phyloP scores from a whole-genome alignment of 92 coral and sea anemone genomes.

The Bergia puertoricense region DNA sequence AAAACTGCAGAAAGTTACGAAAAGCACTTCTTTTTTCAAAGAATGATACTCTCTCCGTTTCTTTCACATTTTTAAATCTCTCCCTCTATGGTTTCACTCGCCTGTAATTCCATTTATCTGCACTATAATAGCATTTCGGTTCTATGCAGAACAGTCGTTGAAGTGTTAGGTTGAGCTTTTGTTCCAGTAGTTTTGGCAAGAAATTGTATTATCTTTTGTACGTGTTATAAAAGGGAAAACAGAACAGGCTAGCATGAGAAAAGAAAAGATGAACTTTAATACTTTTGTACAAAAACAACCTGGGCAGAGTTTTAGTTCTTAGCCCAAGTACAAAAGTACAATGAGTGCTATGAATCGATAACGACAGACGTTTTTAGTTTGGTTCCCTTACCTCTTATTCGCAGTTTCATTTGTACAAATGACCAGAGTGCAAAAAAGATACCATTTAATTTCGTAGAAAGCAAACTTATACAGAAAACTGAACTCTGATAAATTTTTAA shows the following conservation, averaged over 20 bases:
- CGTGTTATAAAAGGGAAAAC: neutral
- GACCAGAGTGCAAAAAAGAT: slow-evolving; percentile 5
- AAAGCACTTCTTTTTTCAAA: neutral
- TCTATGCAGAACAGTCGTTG: neutral
- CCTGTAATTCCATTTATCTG: neutral
- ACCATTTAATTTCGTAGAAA: neutral
- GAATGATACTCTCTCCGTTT: neutral
- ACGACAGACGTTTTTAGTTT: neutral
- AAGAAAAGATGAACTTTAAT: neutral
- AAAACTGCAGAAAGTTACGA: slow-evolving; percentile 5
- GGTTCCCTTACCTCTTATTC: neutral
- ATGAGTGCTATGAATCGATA: too few species aligned
- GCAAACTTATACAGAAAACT: slow-evolving; percentile 21
- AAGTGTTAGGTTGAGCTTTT: slow-evolving; percentile 6
- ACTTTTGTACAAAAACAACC: neutral
- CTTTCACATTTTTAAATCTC: neutral
- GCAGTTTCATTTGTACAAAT: neutral
- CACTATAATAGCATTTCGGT: neutral
- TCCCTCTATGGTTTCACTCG: neutral
- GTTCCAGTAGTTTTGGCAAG: neutral
- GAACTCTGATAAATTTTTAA: slow-evolving; percentile 27
- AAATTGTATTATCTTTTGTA: neutral
- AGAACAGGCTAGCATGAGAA: neutral
- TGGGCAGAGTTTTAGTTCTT: neutral
- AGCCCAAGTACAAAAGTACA: neutral